These are phyloP conservation scores for Frankliniella fusca DNA, from an alignment of 2,888 invertebrate species.

Conservation along the genomic window DNA sequence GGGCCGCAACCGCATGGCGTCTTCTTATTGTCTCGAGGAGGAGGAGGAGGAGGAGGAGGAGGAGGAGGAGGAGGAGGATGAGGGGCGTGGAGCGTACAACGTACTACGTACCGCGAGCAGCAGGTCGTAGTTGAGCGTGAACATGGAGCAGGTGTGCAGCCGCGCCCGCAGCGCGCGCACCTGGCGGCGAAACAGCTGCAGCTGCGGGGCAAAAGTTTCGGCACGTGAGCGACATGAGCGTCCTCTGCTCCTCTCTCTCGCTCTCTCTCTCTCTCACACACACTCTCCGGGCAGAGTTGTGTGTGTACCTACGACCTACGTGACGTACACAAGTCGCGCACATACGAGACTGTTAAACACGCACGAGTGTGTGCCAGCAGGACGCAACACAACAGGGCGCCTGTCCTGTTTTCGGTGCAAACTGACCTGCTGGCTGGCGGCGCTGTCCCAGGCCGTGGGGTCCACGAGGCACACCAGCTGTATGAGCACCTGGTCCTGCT, in stretches of 20 bases:
- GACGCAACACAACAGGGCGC: background rate
- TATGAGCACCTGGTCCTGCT: slow-evolving; percentile 9
- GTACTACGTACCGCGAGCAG: slow-evolving; percentile 20
- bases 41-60: too few relatives aligned
- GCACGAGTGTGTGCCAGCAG: too few relatives aligned
- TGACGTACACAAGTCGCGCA: background rate
- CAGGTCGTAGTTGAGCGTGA: slow-evolving; percentile 24
- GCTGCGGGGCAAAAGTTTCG: background rate
- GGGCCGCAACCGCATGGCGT: background rate
- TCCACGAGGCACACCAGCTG: slow-evolving; percentile 15
- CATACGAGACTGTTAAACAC: background rate
- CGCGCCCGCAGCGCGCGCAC: slow-evolving; percentile 8
- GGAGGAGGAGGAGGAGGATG: too few relatives aligned
- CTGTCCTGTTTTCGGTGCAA: background rate
- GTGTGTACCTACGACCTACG: background rate
- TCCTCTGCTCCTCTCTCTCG: background rate
- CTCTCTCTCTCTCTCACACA: background rate
- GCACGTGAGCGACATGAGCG: background rate
- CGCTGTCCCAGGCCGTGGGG: slow-evolving; percentile 10
- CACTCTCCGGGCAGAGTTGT: background rate
- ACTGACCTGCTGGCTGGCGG: background rate
- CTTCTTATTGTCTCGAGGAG: too few relatives aligned
- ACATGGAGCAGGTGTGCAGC: slow-evolving; percentile 16
- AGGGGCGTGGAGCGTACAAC: background rate
- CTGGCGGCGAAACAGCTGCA: slow-evolving; percentile 18